Conservation (phyloP, 2,888 invertebrate genomes). For the Piscicola geometra region DNA sequence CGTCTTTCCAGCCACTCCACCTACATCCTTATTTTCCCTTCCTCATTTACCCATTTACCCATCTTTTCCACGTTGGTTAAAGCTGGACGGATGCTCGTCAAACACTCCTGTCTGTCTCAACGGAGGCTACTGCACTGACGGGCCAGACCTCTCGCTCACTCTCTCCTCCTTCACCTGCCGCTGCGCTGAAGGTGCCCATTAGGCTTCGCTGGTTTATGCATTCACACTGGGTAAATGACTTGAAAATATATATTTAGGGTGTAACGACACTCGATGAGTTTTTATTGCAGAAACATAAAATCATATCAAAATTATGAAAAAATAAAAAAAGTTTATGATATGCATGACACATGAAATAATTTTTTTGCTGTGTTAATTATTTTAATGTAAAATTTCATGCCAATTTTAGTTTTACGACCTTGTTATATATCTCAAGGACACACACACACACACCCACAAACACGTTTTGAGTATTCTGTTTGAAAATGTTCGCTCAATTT, state of each 20-base stretch:
- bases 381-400: no score
- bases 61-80: not conserved
- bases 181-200: slow-evolving; percentile 15
- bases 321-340: not conserved
- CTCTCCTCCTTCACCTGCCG: slow-evolving; percentile 15
- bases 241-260: no score
- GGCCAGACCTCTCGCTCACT: not conserved
- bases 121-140: slow-evolving; percentile 22
- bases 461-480: no score
- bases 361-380: no score
- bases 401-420: no score
- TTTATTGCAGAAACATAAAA: no score
- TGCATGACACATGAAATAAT: not conserved
- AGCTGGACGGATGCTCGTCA: slow-evolving; percentile 19
- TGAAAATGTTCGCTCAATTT: not conserved
- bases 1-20: not conserved
- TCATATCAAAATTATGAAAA: no score
- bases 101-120: slow-evolving; percentile 14
- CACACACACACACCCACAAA: no score
- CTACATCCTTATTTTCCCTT: not conserved
- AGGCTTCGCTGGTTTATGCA: no score
- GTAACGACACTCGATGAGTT: no score
- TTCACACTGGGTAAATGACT: no score
- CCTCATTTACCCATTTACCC: not conserved
- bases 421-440: no score